Evolutionary conservation across 1,140 invertebrate genomes (phyloP), one percentile per base, ranked within the genome.

Genomic region (Adoxophyes honmai): DNA sequence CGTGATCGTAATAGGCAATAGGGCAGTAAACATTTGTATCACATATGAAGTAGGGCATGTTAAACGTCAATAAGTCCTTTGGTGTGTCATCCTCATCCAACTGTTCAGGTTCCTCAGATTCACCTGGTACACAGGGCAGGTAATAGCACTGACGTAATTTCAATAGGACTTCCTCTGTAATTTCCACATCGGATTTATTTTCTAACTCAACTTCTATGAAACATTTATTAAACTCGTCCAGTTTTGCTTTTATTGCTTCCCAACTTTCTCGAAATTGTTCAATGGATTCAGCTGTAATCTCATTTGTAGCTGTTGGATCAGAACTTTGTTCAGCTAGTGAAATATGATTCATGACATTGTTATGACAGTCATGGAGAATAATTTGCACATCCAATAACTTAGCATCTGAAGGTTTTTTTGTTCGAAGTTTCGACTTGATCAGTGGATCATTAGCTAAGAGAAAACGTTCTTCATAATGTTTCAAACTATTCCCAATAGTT

Each of bases 21-120:
- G 91, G 91, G 65, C 92, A 92, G 59, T 89, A 92, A 56, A 83
- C 42, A 57, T 71, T 81, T 4, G 90, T 92, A 69, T 92, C 91
- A n/a, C 91, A 89, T 15, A 91, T 82, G 44, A 75, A 73, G 52
- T 76, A 65, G 54, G 83, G 70, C 38, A 84, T 74, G 54, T 89
- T 80, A 59, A 82, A 77, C 0, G 66, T 70, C 7, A 85, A 59
- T 4, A 69, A n/a, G 64, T 80, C 68, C 66, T 68, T 66, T 44
- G 36, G 8, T 15, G 65, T 67, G 38, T 74, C 76, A 48, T 77
- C 74, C 37, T 76, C 64, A 10, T 75, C 74, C 51, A 67, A 59
- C 37, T 57, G 64, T 57, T 77, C 73, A 14, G 57, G 54, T 55
- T 77, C 81, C 28, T 77, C 78, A 15, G 81, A 71, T 39, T 77